Base-by-base conservation (phyloP, 1,140 invertebrate species). In the Galleria mellonella region DNA sequence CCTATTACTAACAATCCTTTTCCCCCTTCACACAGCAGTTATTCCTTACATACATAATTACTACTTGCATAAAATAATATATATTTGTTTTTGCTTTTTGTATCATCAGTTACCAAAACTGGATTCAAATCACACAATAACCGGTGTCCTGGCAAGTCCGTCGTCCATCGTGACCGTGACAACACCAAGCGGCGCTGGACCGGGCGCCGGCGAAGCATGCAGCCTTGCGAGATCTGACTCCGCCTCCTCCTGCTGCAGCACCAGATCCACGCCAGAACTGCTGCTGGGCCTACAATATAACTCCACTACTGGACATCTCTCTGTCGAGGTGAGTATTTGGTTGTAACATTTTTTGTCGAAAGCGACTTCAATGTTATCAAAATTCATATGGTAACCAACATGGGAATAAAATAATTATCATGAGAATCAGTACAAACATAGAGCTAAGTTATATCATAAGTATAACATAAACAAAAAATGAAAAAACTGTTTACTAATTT, bases 231-330 rank as follows among this genome's bases (percentile, higher is more conserved):
- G 95, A 40, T 97, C 96, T 48, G 96, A 98, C 78, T 96, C 94
- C 47, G 96, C 95, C 0, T 96, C 95, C 9, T 98, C 96, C 1
- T 96, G 95, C 47, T 95, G 96, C 72, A 98, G 96, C 33, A 71
- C 94, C 65, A 91, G 97, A 84, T 95, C 94, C 47, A 92, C 95
- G 5, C 93, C 97, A 11, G 95, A 97, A 9, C 95, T 98, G 74
- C 89, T 98, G 13, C 87, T 98, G 2, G 96, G 96, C 0, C 87
- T 98, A 33, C 92, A 95, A 45, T 98, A 98, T 72, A 98, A 97
- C 71, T 94, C 95, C 0, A 96, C 94, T 7, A 98, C 96, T 0
- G 97, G 97, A 10, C 90, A 96, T 60, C 88, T 98, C 1, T 94
- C 93, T 13, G 94, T 97, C n/a, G 96, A 98, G 86, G 92, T 96